Base-by-base conservation (phyloP, 1,140 invertebrate genomes). In the Drosophila kepulauana region DNA sequence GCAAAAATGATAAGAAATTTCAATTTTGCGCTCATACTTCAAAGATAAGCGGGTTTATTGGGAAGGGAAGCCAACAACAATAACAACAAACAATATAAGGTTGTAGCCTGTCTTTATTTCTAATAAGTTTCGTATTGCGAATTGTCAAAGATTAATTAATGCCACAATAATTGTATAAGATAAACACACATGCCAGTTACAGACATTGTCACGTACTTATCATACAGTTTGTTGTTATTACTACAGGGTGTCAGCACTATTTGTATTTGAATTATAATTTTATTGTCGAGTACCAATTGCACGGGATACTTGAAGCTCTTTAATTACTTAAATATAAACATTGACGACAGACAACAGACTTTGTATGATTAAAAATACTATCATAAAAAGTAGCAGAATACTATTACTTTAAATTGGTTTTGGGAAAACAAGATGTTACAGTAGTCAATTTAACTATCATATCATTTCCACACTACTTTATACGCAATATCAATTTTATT, bases 31-130 rank as follows among this genome's bases (percentile, higher is more conserved):
- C 15, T 43, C 33, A 16, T 72, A 64, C 59, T 75, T 62, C 77
- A 45, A 38, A 88, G 84, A 88, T 88, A 88, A 86, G 35, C 35
- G 8, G 76, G 57, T 77, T 79, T 79, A 82, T 82, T 82, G 79
- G 38, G n/a, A 63, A 63, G 48, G 49, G 41, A 57, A 33, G 25
- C 4, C n/a, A 38, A 38, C 8, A 8, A 38, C 35, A 38, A 11
- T 5, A 38, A 38, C 8, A 8, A 38, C 35, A 38, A 11, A 41
- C 41, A 43, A 43, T 5, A 43, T 43, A 43, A 43, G n/a, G 41
- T 43, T 43, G n/a, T 16, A 8, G 41, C 2, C 41, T 43, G 41
- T 13, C 41, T 43, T 43, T 13, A 43, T 43, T 43, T 43, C 41
- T 13, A 43, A 43, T 43, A 13, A 43, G 41, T 43, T 43, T 43